Conservation (phyloP, 1,140 invertebrate species). For the Vanessa tameamea region DNA sequence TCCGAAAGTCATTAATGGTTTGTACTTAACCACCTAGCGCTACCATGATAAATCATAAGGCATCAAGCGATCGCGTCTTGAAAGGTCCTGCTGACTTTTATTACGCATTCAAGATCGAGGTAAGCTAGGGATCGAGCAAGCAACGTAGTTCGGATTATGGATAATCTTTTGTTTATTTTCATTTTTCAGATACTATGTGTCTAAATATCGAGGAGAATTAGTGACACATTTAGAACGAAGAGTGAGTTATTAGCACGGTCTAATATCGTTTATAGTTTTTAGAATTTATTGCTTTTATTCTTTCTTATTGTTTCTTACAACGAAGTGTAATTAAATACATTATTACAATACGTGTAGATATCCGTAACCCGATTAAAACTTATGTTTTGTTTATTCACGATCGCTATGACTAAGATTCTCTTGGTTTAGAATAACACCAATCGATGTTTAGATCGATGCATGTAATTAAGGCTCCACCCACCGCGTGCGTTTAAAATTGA, state of each 20-base stretch:
- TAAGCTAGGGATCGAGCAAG: slow-evolving; percentile 52
- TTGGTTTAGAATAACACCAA: slow-evolving; percentile 27
- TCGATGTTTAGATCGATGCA: slow-evolving; percentile 23
- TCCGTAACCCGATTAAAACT: not conserved
- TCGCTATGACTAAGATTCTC: slow-evolving; percentile 4
- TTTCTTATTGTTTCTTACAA: too few species aligned
- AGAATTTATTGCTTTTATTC: too few species aligned
- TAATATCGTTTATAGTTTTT: too few species aligned
- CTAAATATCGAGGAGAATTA: not conserved
- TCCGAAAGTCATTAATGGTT: slow-evolving; percentile 77
- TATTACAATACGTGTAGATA: too few species aligned
- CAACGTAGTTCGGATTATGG: slow-evolving; percentile 49
- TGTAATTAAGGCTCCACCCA: slow-evolving; percentile 44
- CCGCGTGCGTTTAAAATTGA: slow-evolving; percentile 40
- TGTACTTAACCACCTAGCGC: slow-evolving; percentile 66
- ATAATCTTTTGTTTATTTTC: slow-evolving; percentile 67
- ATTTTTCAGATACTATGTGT: slow-evolving; percentile 38
- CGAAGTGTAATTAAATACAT: too few species aligned
- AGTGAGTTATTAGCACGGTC: too few species aligned
- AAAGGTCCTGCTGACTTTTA: slow-evolving; percentile 65
- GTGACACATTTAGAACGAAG: slow-evolving; percentile 11
- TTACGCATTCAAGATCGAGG: slow-evolving; percentile 61
- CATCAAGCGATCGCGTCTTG: slow-evolving; percentile 56
- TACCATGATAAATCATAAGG: slow-evolving; percentile 71
- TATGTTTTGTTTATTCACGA: not conserved